Conservation (phyloP, 2,888 invertebrate species). For the Drosophila emarginata region DNA sequence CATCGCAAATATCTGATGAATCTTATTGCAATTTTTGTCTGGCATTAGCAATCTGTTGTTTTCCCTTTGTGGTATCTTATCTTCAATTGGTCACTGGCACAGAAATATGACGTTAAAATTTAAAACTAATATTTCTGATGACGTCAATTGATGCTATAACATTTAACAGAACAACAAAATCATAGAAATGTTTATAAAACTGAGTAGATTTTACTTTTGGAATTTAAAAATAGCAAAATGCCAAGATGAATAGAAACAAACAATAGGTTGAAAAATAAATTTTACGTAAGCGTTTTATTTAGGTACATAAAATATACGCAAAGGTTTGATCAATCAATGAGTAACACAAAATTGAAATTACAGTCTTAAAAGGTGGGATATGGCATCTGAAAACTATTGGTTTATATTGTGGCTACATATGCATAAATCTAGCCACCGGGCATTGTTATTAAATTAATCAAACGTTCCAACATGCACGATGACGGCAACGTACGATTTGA, state of each 20-base stretch:
- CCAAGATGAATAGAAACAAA: conserved; percentile 16
- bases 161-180: conserved; percentile 11
- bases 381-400: conserved; percentile 8
- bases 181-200: conserved; percentile 54
- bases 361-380: conserved; percentile 22
- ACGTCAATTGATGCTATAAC: conserved; percentile 53
- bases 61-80: conserved; percentile 33
- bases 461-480: conserved; percentile 48
- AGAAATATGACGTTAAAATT: conserved; percentile 16
- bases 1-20: conserved; percentile 22
- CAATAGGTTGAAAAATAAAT: conserved; percentile 30
- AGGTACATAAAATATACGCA: conserved; percentile 21
- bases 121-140: conserved; percentile 37
- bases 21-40: conserved; percentile 4
- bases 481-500: conserved; percentile 59
- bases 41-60: neutral
- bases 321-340: conserved; percentile 19
- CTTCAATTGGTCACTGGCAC: conserved; percentile 8
- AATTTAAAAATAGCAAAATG: conserved; percentile 56
- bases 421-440: conserved; percentile 53
- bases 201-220: conserved; percentile 22
- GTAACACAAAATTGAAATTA: neutral
- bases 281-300: conserved; percentile 37
- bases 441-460: conserved; percentile 75
- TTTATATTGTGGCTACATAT: conserved; percentile 12